Percentiles rank a stretch among this genome's conserved stretches.
Evolutionary conservation across 1,140 invertebrate species (phyloP).

Genomic region (Lucilia cuprina): DNA sequence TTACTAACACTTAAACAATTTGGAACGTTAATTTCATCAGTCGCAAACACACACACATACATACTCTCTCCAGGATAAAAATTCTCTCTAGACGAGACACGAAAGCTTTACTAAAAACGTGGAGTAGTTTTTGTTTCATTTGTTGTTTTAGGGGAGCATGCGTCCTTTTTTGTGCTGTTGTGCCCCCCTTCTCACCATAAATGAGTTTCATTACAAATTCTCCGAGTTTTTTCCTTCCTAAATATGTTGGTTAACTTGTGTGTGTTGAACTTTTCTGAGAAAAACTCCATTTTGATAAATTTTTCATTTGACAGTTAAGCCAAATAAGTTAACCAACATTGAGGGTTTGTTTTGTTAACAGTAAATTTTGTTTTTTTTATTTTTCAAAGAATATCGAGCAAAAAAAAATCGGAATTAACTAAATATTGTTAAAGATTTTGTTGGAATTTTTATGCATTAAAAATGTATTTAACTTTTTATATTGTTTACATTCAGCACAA

Average conservation of each 20-base stretch:
- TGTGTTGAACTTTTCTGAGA: background rate
- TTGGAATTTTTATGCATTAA: background rate
- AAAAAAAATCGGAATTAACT: background rate
- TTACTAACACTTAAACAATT: slow-evolving; percentile 13
- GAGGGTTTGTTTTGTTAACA: background rate
- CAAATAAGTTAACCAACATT: slow-evolving; percentile 15
- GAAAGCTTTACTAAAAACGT: background rate
- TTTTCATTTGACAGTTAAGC: slow-evolving; percentile 14
- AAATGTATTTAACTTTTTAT: background rate
- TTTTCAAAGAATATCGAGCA: background rate
- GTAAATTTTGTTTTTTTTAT: background rate
- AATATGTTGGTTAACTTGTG: background rate
- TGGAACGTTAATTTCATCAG: background rate
- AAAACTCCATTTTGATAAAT: slow-evolving; percentile 18
- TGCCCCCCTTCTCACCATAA: background rate
- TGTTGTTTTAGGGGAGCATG: background rate
- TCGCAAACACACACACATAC: background rate
- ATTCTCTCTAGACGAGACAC: background rate
- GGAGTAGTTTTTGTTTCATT: background rate
- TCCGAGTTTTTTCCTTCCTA: background rate
- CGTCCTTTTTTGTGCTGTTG: background rate
- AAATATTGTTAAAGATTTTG: background rate
- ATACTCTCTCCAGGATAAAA: background rate
- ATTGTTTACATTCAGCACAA: background rate
- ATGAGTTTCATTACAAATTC: background rate